Evolutionary conservation across 2,113 vertebrate species (phyloP).

Genomic region (Chloropsis hardwickii): DNA sequence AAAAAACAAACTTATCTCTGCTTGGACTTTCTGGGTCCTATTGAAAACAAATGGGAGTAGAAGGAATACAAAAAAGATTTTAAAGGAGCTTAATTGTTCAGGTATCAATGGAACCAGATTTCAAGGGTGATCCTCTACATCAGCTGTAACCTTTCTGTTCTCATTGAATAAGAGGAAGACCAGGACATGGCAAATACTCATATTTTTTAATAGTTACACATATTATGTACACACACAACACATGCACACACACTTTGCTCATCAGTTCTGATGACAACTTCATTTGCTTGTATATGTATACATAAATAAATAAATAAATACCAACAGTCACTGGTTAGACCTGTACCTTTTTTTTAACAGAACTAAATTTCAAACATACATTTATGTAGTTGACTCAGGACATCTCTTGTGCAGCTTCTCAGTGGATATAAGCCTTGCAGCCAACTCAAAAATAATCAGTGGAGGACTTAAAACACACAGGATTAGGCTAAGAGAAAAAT

Average conservation of each 20-base stretch:
- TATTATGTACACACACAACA: not conserved
- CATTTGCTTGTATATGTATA: not conserved
- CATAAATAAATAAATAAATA: not conserved
- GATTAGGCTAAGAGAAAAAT: conserved; percentile 30
- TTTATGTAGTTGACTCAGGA: not conserved
- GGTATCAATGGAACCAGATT: not conserved
- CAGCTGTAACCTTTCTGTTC: not conserved
- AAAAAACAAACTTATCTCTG: not conserved
- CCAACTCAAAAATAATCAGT: not conserved
- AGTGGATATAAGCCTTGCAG: not conserved
- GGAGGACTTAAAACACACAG: not conserved
- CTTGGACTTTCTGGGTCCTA: not conserved
- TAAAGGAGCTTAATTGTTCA: not conserved
- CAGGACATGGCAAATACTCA: not conserved
- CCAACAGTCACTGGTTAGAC: not conserved
- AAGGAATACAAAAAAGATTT: not conserved
- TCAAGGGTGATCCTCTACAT: not conserved
- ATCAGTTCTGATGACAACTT: not conserved
- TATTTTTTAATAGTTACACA: not conserved
- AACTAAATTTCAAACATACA: not conserved
- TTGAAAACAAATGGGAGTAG: not conserved
- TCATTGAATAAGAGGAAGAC: not conserved
- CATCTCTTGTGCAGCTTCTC: not conserved
- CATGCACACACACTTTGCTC: fast-evolving
- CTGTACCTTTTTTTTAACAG: not conserved